Conservation (phyloP, 2,888 invertebrate species). For the Agonopterix arenella region DNA sequence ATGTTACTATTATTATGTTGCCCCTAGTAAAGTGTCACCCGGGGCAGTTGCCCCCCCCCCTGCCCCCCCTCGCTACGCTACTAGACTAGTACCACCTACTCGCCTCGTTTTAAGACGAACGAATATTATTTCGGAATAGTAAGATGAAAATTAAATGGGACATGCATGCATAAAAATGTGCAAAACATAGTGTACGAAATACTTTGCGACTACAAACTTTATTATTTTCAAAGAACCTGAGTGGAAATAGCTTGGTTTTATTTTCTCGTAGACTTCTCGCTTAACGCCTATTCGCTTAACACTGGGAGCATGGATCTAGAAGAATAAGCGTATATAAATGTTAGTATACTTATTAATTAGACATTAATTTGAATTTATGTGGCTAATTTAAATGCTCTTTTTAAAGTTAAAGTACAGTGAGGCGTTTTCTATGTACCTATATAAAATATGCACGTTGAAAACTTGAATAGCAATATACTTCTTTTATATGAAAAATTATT, state of each 20-base stretch:
- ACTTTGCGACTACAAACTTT: slow-evolving; percentile 46
- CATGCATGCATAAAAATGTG: slow-evolving; percentile 1
- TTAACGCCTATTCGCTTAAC: slow-evolving; percentile 84
- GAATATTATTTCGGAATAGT: slow-evolving; percentile 1
- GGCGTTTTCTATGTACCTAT: no score
- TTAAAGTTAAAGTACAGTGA: no score
- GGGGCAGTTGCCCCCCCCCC: no score
- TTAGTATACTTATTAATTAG: slow-evolving; percentile 6
- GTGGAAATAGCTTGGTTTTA: slow-evolving; percentile 39
- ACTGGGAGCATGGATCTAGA: slow-evolving; percentile 89
- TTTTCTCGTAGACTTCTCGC: slow-evolving; percentile 71
- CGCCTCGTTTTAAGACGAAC: background rate
- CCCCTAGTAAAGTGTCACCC: no score
- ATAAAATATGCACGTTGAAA: no score
- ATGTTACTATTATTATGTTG: no score
- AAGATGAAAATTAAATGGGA: slow-evolving; percentile 2
- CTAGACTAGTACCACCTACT: no score
- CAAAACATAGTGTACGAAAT: background rate
- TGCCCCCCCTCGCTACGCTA: no score
- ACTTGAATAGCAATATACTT: no score
- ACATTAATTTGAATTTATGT: background rate
- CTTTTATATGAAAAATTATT: no score
- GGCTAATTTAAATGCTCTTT: no score
- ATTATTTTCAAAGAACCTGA: slow-evolving; percentile 58
- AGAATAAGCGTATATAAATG: slow-evolving; percentile 30